Conservation (phyloP, 1,140 invertebrate species). For the Hyles euphorbiae region DNA sequence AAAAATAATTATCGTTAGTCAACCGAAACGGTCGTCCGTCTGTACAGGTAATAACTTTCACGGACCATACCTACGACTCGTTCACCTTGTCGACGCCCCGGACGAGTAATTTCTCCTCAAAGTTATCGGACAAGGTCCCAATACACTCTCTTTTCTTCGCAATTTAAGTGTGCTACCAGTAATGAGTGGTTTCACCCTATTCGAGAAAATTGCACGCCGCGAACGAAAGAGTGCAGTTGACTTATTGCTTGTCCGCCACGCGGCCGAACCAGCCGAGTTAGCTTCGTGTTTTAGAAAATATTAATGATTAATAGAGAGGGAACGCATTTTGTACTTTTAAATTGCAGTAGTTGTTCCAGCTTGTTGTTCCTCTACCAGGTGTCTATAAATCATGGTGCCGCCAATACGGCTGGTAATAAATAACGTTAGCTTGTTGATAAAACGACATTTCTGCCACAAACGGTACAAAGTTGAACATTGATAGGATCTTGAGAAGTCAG, state of each 20-base stretch:
- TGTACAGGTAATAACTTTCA: constrained; percentile 48
- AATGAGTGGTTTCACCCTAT: constrained; percentile 45
- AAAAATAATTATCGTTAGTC: constrained; percentile 14
- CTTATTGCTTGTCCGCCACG: constrained; percentile 23
- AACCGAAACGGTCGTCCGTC: constrained; percentile 14
- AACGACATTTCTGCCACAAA: constrained; percentile 36
- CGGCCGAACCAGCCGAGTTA: constrained; percentile 18
- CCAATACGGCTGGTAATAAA: constrained; percentile 42
- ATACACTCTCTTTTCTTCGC: constrained; percentile 60
- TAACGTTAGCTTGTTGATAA: constrained; percentile 48
- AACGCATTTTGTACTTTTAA: background rate
- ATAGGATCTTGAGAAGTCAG: constrained; percentile 54
- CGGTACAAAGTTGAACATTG: constrained; percentile 61
- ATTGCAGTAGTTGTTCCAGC: constrained; percentile 7
- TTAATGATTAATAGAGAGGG: background rate
- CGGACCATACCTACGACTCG: constrained; percentile 40
- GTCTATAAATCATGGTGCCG: constrained; percentile 36
- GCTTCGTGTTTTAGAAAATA: constrained; percentile 9
- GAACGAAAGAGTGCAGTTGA: constrained; percentile 24
- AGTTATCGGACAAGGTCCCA: constrained; percentile 44
- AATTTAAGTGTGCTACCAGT: constrained; percentile 49
- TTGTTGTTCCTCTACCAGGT: background rate
- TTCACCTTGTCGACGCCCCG: constrained; percentile 42
- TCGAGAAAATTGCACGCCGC: constrained; percentile 39
- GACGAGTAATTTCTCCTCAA: constrained; percentile 53